These are phyloP conservation scores for Oreohelix idahoensis DNA, from an alignment of 1,140 invertebrate species.

Conservation along the genomic window DNA sequence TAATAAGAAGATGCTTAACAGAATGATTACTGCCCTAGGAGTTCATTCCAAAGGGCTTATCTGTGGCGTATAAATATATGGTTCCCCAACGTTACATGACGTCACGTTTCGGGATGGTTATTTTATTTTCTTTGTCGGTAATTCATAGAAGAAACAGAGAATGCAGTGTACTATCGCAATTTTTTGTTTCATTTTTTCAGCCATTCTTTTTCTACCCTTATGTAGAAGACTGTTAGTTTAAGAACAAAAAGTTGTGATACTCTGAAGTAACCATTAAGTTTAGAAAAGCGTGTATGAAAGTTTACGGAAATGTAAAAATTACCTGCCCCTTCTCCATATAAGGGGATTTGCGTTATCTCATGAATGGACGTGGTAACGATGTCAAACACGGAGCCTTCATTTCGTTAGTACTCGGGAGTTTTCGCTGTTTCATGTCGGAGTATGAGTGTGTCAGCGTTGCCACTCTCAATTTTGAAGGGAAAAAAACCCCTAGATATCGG, in stretches of 20 bases:
- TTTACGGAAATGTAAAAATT: neutral
- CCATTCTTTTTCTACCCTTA: neutral
- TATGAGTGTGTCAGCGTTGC: no score
- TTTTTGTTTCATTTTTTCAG: neutral
- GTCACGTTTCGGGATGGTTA: constrained; percentile 18
- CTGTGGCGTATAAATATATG: constrained; percentile 14
- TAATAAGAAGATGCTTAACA: neutral
- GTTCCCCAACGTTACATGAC: constrained; percentile 16
- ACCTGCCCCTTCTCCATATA: constrained; percentile 47
- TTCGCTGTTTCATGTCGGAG: neutral
- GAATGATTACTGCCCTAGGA: neutral
- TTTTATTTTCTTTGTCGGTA: neutral
- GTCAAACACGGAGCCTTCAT: constrained; percentile 42
- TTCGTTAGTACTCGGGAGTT: neutral
- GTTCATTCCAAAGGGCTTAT: neutral
- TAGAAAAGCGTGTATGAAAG: neutral
- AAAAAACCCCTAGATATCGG: no score
- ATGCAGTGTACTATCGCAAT: neutral
- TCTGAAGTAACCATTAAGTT: neutral
- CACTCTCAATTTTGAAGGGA: no score
- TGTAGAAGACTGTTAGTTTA: no score
- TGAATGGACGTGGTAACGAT: constrained; percentile 37
- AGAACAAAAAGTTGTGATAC: no score
- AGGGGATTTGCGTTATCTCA: constrained; percentile 50
- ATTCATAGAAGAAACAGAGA: neutral